Conservation (phyloP, 2,113 vertebrate genomes). For the Syngnathus floridae region DNA sequence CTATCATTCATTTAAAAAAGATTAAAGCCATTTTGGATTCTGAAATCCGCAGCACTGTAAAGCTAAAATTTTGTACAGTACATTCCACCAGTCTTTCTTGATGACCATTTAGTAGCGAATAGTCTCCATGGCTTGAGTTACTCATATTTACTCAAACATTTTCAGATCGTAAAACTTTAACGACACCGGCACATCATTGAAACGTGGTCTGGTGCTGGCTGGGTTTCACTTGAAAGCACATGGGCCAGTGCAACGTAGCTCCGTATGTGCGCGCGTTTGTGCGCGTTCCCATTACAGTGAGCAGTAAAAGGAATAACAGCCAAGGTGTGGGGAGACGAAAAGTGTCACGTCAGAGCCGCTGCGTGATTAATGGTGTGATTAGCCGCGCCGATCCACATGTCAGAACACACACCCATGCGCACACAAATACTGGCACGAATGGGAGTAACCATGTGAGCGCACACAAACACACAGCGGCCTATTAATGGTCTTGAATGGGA, state of each 20-base stretch:
- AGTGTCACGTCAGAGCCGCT: conserved; percentile 42
- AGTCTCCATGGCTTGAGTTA: not conserved
- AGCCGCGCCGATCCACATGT: conserved; percentile 49
- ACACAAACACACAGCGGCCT: conserved; percentile 46
- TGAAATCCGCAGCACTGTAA: not conserved
- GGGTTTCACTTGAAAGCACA: conserved; percentile 24
- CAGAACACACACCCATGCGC: conserved; percentile 38
- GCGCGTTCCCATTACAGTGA: conserved; percentile 46
- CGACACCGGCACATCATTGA: not conserved
- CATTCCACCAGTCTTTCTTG: not conserved
- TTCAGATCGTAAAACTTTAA: not conserved
- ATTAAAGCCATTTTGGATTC: not conserved
- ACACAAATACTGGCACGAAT: conserved; percentile 32
- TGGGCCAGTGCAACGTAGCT: conserved; percentile 23
- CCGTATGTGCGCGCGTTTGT: conserved; percentile 6
- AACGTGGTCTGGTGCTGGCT: not conserved
- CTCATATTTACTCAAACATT: conserved; percentile 1
- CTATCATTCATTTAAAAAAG: too few relatives aligned
- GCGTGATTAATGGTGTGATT: conserved; percentile 68
- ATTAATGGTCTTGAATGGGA: conserved; percentile 64
- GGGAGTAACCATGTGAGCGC: conserved; percentile 15
- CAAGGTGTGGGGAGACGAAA: conserved; percentile 62
- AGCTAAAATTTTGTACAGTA: not conserved
- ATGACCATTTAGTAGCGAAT: too few relatives aligned
- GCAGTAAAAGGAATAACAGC: conserved; percentile 61